These are phyloP conservation scores for Syngnathus typhle DNA, from an alignment of 2,113 vertebrate species.

Conservation along the genomic window DNA sequence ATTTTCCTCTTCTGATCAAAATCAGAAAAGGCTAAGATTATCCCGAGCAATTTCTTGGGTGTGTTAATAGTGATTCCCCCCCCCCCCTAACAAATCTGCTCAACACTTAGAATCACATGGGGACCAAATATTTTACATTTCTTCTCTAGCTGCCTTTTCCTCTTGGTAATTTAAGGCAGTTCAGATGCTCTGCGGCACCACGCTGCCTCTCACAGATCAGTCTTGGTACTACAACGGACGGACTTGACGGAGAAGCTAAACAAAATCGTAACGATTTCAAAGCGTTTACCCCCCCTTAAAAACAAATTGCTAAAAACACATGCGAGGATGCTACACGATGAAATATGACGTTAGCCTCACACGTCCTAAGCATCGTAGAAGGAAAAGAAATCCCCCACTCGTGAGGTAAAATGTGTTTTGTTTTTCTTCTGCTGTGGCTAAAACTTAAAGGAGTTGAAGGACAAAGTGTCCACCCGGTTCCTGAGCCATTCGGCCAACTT, in stretches of 20 bases:
- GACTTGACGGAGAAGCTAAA: background rate
- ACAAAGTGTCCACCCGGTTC: slow-evolving; percentile 76
- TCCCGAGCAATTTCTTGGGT: no score
- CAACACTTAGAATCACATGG: no score
- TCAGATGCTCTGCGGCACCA: background rate
- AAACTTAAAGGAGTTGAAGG: slow-evolving; percentile 67
- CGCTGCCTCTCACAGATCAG: background rate
- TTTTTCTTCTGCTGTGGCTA: background rate
- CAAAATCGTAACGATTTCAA: no score
- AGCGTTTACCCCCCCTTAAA: background rate
- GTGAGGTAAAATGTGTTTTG: slow-evolving; percentile 16
- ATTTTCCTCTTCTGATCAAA: no score
- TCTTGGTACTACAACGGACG: background rate
- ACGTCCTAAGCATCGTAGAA: background rate
- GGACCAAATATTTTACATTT: no score
- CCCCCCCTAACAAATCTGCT: no score
- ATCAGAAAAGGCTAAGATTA: no score
- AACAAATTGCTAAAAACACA: background rate
- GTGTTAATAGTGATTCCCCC: no score
- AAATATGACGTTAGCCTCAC: background rate
- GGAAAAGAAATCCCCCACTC: background rate
- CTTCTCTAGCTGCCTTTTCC: no score
- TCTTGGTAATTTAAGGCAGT: background rate
- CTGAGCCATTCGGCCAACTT: slow-evolving; percentile 80
- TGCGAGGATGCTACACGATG: background rate